Percentiles rank a stretch among this genome's conserved stretches.
Conservation (phyloP, 2,113 vertebrate species). For the Prinia subflava region DNA sequence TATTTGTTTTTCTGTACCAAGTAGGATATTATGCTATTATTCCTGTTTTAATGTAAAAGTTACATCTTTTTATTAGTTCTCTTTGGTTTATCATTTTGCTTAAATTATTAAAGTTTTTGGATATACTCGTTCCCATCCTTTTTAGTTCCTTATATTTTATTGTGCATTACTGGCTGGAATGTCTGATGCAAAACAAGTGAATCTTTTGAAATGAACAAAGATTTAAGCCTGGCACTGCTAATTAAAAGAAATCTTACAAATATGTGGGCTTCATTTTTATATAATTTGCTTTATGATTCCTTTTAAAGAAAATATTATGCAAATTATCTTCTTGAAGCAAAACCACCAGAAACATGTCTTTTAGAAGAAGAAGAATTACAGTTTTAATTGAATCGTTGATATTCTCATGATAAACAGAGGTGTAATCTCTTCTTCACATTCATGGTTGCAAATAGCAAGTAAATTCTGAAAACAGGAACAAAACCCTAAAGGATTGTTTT, state of each 20-base stretch:
- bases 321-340: neutral
- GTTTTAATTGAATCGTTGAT: neutral
- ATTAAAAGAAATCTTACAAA: neutral
- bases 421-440: neutral
- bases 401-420: neutral
- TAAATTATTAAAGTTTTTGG: neutral
- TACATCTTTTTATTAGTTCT: neutral
- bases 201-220: neutral
- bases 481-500: neutral
- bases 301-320: neutral
- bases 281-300: neutral
- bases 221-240: neutral
- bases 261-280: neutral
- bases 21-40: neutral
- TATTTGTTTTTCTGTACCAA: neutral
- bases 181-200: neutral
- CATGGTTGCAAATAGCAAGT: neutral
- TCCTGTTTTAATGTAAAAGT: neutral
- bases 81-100: neutral
- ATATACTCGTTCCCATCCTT: neutral
- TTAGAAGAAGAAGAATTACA: neutral
- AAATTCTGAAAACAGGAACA: neutral
- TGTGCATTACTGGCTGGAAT: neutral
- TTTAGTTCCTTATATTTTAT: neutral
- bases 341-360: neutral